phyloP scores from a whole-genome alignment of 2,888 invertebrate species.

The Archips crataeganus region DNA sequence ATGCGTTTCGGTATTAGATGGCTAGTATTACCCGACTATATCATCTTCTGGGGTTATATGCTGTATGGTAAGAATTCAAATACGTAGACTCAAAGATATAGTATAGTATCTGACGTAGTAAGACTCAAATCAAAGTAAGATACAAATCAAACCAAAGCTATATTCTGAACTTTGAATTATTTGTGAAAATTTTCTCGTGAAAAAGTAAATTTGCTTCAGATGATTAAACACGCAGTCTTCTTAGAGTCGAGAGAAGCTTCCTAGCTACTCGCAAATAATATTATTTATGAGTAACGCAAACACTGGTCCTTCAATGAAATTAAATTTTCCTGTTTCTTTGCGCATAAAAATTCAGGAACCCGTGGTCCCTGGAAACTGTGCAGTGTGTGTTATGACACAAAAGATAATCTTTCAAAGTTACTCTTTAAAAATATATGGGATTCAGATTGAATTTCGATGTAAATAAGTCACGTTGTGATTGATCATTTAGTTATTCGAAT shows the following conservation, averaged over 20 bases:
- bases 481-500: no score
- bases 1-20: no score
- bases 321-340: constrained; percentile 9
- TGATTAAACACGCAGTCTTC: constrained; percentile 13
- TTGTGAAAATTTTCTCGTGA: not conserved
- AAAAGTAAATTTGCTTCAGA: not conserved
- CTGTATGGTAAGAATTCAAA: no score
- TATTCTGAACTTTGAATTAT: constrained; percentile 6
- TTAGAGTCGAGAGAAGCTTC: constrained; percentile 3
- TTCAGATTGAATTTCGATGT: not conserved
- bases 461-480: not conserved
- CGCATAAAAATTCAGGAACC: not conserved
- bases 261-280: constrained; percentile 6
- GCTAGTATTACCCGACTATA: no score
- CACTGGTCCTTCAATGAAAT: constrained; percentile 1
- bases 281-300: constrained; percentile 8
- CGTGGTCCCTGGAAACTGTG: not conserved
- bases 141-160: not conserved
- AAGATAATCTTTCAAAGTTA: not conserved
- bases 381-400: not conserved
- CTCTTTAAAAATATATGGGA: not conserved
- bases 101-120: not conserved
- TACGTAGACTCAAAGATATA: not conserved
- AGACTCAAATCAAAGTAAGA: not conserved
- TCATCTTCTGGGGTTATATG: no score